These are phyloP conservation scores for Tragelaphus imberbis DNA, from an alignment of 2,113 vertebrate genomes.

Conservation along the genomic window DNA sequence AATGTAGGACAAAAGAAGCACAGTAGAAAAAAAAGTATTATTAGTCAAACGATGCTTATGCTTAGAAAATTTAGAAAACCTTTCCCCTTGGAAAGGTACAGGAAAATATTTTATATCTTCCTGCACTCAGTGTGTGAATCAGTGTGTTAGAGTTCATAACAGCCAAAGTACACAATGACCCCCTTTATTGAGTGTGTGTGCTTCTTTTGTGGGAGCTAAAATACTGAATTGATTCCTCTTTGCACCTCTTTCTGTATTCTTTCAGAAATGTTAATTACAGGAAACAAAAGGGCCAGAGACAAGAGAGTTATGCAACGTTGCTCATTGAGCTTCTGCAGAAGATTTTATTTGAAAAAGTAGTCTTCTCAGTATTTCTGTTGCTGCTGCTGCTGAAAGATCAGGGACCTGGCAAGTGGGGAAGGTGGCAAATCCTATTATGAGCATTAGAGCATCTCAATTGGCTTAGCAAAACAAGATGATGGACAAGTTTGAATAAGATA, in stretches of 20 bases:
- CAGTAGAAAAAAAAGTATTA: not conserved
- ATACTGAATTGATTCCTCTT: not conserved
- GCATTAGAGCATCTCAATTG: not conserved
- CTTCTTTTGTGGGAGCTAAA: not conserved
- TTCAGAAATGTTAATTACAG: slow-evolving; percentile 8
- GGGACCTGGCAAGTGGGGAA: not conserved
- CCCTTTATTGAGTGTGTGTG: not conserved
- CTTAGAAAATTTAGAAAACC: not conserved
- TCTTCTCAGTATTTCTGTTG: not conserved
- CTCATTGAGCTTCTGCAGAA: not conserved
- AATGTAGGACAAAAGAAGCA: not conserved
- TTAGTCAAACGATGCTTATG: not conserved
- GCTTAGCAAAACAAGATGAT: not conserved
- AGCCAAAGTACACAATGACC: not conserved
- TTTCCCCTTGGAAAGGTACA: not conserved
- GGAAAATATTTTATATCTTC: not conserved
- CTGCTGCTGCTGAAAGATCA: not conserved
- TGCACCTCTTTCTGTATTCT: not conserved
- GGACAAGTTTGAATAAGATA: not conserved
- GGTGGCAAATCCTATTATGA: not conserved
- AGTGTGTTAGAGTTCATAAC: not conserved
- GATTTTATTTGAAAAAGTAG: not conserved
- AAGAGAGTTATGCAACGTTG: not conserved
- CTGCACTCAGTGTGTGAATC: not conserved
- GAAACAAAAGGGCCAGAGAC: not conserved